A percentile compares a stretch with the other conserved stretches of the same genome.
Conservation (phyloP, 1,140 invertebrate genomes). For the Dendroctonus valens region DNA sequence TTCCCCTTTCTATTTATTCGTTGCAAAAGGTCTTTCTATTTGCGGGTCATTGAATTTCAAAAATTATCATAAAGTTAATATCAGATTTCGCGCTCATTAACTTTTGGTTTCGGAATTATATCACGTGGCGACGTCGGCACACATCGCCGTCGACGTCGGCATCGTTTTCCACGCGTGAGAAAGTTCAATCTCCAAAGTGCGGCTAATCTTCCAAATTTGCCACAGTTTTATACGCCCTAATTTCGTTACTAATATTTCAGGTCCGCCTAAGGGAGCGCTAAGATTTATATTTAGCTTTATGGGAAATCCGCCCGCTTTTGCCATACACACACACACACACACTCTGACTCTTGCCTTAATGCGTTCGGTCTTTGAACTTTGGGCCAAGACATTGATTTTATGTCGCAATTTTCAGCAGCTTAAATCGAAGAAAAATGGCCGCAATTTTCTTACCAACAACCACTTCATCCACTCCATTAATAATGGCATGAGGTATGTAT, state of each 20-base stretch:
- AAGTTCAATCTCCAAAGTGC: constrained; percentile 31
- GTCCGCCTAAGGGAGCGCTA: constrained; percentile 15
- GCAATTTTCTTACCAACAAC: too few species aligned
- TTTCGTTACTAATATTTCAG: constrained; percentile 37
- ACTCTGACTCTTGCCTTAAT: constrained; percentile 9
- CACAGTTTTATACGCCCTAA: constrained; percentile 37
- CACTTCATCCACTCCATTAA: too few species aligned
- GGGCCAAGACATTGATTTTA: constrained; percentile 4
- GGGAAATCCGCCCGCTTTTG: constrained; percentile 13
- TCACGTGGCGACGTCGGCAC: too few species aligned
- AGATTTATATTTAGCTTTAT: constrained; percentile 27
- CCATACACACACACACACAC: neutral
- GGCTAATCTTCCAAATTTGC: constrained; percentile 37
- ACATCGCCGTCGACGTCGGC: neutral
- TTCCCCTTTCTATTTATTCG: too few species aligned
- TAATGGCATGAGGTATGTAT: too few species aligned
- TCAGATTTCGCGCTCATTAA: too few species aligned
- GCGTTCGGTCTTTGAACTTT: constrained; percentile 20
- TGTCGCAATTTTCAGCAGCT: too few species aligned
- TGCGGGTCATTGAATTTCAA: too few species aligned
- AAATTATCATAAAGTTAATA: too few species aligned
- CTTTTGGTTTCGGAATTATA: too few species aligned
- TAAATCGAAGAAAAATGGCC: too few species aligned
- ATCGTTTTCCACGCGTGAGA: constrained; percentile 25
- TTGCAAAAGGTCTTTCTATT: too few species aligned